phyloP scores from a whole-genome alignment of 2,797 vertebrate genomes.

The Semaprochilodus insignis region DNA sequence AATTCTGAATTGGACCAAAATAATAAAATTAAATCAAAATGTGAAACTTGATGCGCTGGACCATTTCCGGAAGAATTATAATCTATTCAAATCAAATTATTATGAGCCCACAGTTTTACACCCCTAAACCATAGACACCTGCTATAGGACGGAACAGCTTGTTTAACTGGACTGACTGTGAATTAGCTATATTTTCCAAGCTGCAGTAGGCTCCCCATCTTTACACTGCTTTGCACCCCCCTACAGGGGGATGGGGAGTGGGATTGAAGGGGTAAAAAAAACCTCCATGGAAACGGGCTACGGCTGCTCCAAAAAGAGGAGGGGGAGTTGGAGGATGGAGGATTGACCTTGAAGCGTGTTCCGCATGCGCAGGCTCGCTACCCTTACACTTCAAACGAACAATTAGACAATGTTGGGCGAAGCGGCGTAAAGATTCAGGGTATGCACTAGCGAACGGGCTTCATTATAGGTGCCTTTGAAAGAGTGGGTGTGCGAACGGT shows the following conservation, averaged over 20 bases:
- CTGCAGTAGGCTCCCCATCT: background rate
- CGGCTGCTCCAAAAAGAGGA: background rate
- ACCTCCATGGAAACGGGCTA: conserved; percentile 42
- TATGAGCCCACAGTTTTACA: too few species aligned
- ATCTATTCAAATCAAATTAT: too few species aligned
- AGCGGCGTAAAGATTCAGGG: conserved; percentile 15
- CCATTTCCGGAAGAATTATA: too few species aligned
- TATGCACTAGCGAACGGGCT: background rate
- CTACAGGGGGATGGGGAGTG: background rate
- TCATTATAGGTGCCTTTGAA: conserved; percentile 21
- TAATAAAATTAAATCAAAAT: too few species aligned
- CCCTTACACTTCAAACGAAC: background rate
- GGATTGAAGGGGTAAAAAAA: conserved; percentile 12
- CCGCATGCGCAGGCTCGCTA: conserved; percentile 6
- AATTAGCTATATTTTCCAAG: background rate
- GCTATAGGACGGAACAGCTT: background rate
- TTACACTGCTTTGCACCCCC: background rate
- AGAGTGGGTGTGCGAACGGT: conserved; percentile 14
- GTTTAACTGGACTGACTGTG: background rate
- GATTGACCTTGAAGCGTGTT: conserved; percentile 41
- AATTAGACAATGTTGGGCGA: background rate
- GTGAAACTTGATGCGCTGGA: too few species aligned
- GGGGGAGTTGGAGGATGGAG: conserved; percentile 6
- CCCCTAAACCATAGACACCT: background rate
- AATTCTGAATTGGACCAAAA: too few species aligned